Evolutionary conservation across 2,888 invertebrate genomes (phyloP).

Genomic region (Callinectes sapidus): DNA sequence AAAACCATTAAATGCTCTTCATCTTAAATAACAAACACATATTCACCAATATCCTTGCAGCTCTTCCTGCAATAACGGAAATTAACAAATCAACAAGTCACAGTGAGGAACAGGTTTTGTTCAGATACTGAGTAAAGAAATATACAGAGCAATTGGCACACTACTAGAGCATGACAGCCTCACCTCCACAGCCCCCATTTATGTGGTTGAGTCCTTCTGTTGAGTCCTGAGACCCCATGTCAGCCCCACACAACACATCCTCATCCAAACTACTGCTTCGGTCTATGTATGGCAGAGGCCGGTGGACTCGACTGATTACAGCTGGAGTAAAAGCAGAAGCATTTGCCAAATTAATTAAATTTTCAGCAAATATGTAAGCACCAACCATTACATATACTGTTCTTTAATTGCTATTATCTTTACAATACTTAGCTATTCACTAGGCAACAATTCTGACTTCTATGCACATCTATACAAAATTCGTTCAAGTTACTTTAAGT

Average conservation of each 20-base stretch:
- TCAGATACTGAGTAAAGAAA: neutral
- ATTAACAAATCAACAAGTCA: neutral
- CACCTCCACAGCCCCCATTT: slow-evolving; percentile 64
- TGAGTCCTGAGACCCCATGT: slow-evolving; percentile 60
- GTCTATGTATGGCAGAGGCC: slow-evolving; percentile 72
- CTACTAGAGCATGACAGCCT: slow-evolving; percentile 7
- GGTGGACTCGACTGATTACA: slow-evolving; percentile 69
- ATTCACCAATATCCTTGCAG: neutral
- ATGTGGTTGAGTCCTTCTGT: slow-evolving; percentile 64
- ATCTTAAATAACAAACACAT: neutral
- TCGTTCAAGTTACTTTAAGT: neutral
- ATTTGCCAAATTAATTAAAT: slow-evolving; percentile 3
- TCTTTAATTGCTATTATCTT: neutral
- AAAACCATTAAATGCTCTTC: neutral
- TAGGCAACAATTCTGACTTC: neutral
- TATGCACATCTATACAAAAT: neutral
- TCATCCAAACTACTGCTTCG: slow-evolving; percentile 72
- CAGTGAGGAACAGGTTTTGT: neutral
- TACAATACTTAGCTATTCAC: neutral
- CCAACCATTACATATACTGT: neutral
- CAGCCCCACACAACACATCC: slow-evolving; percentile 71
- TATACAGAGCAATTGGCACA: neutral
- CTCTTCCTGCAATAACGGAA: neutral
- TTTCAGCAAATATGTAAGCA: neutral
- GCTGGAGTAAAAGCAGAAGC: slow-evolving; percentile 50